These are phyloP conservation scores for Drosophila infuscata DNA, from an alignment of 2,888 invertebrate species.

Conservation along the genomic window DNA sequence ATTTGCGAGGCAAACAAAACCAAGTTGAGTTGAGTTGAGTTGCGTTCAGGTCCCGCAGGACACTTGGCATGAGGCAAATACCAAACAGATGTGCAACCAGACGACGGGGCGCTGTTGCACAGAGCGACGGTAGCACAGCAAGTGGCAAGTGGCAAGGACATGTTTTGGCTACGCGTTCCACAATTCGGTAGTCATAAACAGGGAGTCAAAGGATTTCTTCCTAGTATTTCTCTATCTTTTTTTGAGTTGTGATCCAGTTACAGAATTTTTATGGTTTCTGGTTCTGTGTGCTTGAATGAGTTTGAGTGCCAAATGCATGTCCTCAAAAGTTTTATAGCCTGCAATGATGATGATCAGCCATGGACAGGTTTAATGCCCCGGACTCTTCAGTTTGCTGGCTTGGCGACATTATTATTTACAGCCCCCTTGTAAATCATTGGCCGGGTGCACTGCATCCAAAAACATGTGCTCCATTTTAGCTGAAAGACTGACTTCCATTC, in stretches of 20 bases:
- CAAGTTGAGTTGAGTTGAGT: slow-evolving; percentile 20
- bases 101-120: slow-evolving; percentile 33
- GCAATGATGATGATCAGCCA: slow-evolving; percentile 58
- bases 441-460: slow-evolving; percentile 13
- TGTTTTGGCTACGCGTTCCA: slow-evolving; percentile 44
- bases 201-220: slow-evolving; percentile 16
- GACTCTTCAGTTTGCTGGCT: slow-evolving; percentile 27
- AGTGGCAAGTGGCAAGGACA: slow-evolving; percentile 52
- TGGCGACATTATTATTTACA: slow-evolving; percentile 75
- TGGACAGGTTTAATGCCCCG: slow-evolving; percentile 42
- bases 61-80: slow-evolving; percentile 52
- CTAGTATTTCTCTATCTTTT: slow-evolving; percentile 22
- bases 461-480: slow-evolving; percentile 57
- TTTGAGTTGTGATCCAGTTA: slow-evolving; percentile 28
- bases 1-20: slow-evolving; percentile 69
- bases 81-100: slow-evolving; percentile 48
- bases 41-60: slow-evolving; percentile 59
- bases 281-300: slow-evolving; percentile 65
- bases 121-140: slow-evolving; percentile 60
- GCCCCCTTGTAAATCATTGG: slow-evolving; percentile 62
- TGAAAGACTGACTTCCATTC: slow-evolving; percentile 48
- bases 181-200: slow-evolving; percentile 66
- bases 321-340: slow-evolving; percentile 61
- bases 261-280: slow-evolving; percentile 45
- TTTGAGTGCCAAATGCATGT: slow-evolving; percentile 37